phyloP scores from a whole-genome alignment of 2,113 vertebrate species.

The Cololabis saira region DNA sequence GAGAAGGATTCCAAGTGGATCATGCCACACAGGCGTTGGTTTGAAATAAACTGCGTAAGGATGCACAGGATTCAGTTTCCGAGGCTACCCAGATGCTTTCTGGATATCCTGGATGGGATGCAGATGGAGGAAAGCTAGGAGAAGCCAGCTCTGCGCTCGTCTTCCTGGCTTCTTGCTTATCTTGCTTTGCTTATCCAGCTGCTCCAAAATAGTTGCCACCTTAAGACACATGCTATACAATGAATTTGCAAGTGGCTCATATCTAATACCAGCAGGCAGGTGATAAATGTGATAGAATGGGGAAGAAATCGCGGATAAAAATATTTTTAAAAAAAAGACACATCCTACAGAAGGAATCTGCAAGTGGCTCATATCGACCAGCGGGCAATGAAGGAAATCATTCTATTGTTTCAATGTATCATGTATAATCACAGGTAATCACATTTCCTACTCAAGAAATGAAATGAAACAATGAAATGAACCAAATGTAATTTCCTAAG shows the following conservation, averaged over 20 bases:
- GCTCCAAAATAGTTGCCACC: not conserved
- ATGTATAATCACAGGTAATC: no score
- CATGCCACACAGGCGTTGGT: not conserved
- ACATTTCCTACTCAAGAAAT: no score
- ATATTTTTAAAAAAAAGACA: no score
- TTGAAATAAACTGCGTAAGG: conserved; percentile 22
- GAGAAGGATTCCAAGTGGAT: not conserved
- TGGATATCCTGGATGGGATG: conserved; percentile 17
- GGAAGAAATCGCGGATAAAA: no score
- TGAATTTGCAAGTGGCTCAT: not conserved
- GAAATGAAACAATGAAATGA: no score
- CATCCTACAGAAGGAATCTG: not conserved
- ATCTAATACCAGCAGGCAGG: no score
- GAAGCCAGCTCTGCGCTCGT: not conserved
- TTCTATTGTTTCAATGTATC: not conserved
- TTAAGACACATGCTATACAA: not conserved
- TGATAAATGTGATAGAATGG: no score
- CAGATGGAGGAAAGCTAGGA: no score
- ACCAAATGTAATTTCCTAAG: no score
- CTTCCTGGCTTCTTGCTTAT: not conserved
- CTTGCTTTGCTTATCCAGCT: not conserved
- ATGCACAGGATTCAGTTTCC: conserved; percentile 11
- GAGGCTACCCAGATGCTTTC: conserved; percentile 36
- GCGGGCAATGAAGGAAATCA: no score
- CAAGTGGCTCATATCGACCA: not conserved